phyloP scores from a whole-genome alignment of 1,140 invertebrate genomes.

The Dendrolimus kikuchii region DNA sequence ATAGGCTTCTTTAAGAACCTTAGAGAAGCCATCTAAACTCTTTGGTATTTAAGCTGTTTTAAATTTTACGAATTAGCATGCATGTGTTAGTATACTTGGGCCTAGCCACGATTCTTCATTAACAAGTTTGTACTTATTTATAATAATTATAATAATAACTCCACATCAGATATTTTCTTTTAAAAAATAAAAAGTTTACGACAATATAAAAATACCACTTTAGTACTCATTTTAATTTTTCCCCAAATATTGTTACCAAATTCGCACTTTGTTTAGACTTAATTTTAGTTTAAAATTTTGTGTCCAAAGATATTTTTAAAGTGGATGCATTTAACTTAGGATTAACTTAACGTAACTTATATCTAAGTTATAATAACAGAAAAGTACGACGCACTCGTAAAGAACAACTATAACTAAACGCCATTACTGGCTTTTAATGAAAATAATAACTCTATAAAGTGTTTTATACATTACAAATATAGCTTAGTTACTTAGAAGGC shows the following conservation, averaged over 20 bases:
- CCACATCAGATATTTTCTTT: constrained; percentile 35
- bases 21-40: constrained; percentile 3
- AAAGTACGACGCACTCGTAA: constrained; percentile 31
- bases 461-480: too few relatives aligned
- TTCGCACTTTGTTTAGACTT: constrained; percentile 40
- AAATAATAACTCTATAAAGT: too few relatives aligned
- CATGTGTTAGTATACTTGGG: constrained; percentile 41
- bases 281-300: constrained; percentile 31
- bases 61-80: constrained; percentile 35
- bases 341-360: constrained; percentile 20
- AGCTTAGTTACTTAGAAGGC: constrained; percentile 9
- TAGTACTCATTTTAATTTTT: constrained; percentile 5
- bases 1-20: too few relatives aligned
- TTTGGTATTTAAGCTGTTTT: constrained; percentile 28
- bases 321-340: too few relatives aligned
- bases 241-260: constrained; percentile 47
- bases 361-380: constrained; percentile 32
- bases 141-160: constrained; percentile 21
- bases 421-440: too few relatives aligned
- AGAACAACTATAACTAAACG: too few relatives aligned
- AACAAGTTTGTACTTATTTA: constrained; percentile 61
- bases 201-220: constrained; percentile 60
- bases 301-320: constrained; percentile 18
- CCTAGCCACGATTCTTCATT: constrained; percentile 34
- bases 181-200: constrained; percentile 49